Conservation (phyloP, 2,113 vertebrate species). For the Pygoscelis antarcticus region DNA sequence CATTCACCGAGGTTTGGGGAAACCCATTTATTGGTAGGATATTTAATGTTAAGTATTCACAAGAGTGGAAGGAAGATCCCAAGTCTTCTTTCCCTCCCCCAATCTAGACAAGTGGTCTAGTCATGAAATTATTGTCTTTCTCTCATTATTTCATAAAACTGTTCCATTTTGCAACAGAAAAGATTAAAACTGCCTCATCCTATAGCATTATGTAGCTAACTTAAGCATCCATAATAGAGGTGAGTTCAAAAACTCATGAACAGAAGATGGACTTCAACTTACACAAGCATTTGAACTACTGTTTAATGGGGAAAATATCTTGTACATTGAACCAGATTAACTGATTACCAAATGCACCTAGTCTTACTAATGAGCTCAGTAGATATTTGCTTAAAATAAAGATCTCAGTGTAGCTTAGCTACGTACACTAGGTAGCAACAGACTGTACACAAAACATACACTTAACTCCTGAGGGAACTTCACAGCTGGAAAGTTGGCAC, state of each 20-base stretch:
- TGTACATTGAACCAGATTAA: background rate
- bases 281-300: background rate
- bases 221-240: background rate
- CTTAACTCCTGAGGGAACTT: constrained; percentile 5
- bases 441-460: constrained; percentile 34
- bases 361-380: background rate
- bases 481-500: background rate
- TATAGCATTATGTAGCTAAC: background rate
- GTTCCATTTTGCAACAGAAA: background rate
- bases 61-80: background rate
- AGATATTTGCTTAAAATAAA: background rate
- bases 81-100: background rate
- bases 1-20: background rate
- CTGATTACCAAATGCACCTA: background rate
- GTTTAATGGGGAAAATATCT: background rate
- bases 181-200: background rate
- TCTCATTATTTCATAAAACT: background rate
- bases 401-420: constrained; percentile 6
- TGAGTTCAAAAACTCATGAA: background rate
- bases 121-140: background rate
- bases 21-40: background rate
- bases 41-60: background rate
- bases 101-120: background rate
- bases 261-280: background rate
- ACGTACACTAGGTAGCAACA: background rate